Conservation (phyloP, 35 echinoderm and acorn worm species). For the Amphiura filiformis region DNA sequence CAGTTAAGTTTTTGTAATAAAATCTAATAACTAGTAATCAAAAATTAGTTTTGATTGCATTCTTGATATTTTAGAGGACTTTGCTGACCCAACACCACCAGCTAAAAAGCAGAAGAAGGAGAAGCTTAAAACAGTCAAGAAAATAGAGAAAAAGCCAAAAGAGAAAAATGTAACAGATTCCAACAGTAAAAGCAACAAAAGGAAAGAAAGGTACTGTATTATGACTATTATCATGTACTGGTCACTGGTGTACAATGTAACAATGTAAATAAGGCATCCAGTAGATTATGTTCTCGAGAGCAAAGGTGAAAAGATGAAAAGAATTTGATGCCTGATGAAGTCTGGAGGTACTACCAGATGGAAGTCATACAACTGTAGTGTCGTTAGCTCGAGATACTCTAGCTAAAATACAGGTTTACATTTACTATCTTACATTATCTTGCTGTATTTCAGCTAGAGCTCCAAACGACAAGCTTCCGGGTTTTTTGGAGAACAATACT, state of each 20-base stretch:
- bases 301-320: too few species aligned
- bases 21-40: not conserved
- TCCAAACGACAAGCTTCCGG: too few species aligned
- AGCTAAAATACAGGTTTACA: too few species aligned
- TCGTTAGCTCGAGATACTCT: too few species aligned
- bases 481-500: too few species aligned
- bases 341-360: not conserved
- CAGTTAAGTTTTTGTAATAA: not conserved
- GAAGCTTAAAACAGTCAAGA: constrained; percentile 28
- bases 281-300: too few species aligned
- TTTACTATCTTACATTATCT: too few species aligned
- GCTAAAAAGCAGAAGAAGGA: constrained; percentile 40
- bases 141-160: constrained; percentile 10
- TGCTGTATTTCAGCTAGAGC: too few species aligned
- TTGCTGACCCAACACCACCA: constrained; percentile 55
- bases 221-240: not conserved
- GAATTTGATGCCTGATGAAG: not conserved
- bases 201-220: constrained; percentile 39
- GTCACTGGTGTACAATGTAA: too few species aligned
- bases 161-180: constrained; percentile 10
- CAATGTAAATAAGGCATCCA: too few species aligned
- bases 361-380: not conserved
- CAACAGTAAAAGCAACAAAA: constrained; percentile 17
- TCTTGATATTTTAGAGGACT: constrained; percentile 30
- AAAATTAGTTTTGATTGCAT: not conserved